phyloP scores from a whole-genome alignment of 2,113 vertebrate species.

The Scophthalmus maximus region DNA sequence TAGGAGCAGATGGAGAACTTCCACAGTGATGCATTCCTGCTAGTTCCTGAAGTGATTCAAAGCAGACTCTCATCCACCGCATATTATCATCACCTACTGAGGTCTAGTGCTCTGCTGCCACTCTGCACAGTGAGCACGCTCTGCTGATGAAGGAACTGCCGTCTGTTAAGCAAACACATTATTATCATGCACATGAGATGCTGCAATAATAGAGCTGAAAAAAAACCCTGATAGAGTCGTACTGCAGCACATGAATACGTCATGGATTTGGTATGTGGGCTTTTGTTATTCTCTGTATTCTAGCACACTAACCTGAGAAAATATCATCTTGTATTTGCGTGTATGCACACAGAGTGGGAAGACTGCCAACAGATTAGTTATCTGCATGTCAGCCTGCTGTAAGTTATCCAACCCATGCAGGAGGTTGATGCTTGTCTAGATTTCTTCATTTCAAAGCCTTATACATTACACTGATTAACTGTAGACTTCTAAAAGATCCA shows the following conservation, averaged over 20 bases:
- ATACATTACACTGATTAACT: constrained; percentile 7
- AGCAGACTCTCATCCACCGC: constrained; percentile 25
- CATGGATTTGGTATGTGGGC: not conserved
- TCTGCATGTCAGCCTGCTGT: not conserved
- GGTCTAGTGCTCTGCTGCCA: constrained; percentile 11
- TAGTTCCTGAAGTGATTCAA: constrained; percentile 42
- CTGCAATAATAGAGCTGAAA: constrained; percentile 4
- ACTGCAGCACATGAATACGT: not conserved
- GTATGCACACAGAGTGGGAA: not conserved
- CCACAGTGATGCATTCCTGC: constrained; percentile 21
- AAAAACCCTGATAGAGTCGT: not conserved
- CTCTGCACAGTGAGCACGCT: constrained; percentile 17
- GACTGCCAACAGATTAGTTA: not conserved
- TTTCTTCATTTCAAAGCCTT: constrained; percentile 2
- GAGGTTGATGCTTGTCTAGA: not conserved
- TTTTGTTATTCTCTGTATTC: not conserved
- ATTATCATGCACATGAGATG: constrained; percentile 5
- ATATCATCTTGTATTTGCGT: not conserved
- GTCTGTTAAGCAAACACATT: constrained; percentile 36
- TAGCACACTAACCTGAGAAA: not conserved
- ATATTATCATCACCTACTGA: constrained; percentile 33
- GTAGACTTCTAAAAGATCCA: not conserved
- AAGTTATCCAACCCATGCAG: constrained; percentile 7
- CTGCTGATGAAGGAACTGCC: constrained; percentile 7
- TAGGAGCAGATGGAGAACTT: constrained; percentile 56